Evolutionary conservation across 2,797 vertebrate species (phyloP).

Genomic region (Pagetopsis macropterus): DNA sequence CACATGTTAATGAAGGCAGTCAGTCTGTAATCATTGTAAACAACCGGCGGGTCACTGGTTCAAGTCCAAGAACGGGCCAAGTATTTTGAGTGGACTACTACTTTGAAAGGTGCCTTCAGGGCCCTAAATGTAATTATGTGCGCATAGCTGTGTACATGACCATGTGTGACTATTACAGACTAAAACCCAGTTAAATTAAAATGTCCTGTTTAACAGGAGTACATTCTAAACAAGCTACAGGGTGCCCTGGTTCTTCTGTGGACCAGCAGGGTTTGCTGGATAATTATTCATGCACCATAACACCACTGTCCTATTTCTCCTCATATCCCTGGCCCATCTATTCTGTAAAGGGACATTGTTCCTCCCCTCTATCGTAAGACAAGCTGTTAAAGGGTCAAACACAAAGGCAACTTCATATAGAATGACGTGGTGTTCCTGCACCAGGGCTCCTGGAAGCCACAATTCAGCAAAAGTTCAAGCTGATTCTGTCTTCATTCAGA

Average conservation of each 20-base stretch:
- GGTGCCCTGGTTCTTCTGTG: background rate
- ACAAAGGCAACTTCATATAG: constrained; percentile 2
- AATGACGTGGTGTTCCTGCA: background rate
- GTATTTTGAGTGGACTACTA: no score
- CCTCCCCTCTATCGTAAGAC: background rate
- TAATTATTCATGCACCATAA: background rate
- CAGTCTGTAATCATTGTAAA: no score
- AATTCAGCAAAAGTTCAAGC: background rate
- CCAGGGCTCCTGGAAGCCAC: background rate
- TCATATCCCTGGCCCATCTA: background rate
- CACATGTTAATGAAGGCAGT: no score
- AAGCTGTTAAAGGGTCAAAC: constrained; percentile 11
- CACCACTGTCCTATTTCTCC: background rate
- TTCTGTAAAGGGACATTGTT: background rate
- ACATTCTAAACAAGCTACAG: background rate
- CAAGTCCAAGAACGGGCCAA: no score
- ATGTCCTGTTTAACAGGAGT: background rate
- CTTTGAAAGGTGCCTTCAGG: no score
- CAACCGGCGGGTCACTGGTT: no score
- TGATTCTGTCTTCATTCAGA: background rate
- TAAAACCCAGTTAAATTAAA: no score
- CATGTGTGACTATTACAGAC: no score
- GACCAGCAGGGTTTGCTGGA: background rate
- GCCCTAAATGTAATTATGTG: no score
- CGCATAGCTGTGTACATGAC: no score